Conservation (phyloP, 2,888 invertebrate genomes). For the Nomada lathburiana region DNA sequence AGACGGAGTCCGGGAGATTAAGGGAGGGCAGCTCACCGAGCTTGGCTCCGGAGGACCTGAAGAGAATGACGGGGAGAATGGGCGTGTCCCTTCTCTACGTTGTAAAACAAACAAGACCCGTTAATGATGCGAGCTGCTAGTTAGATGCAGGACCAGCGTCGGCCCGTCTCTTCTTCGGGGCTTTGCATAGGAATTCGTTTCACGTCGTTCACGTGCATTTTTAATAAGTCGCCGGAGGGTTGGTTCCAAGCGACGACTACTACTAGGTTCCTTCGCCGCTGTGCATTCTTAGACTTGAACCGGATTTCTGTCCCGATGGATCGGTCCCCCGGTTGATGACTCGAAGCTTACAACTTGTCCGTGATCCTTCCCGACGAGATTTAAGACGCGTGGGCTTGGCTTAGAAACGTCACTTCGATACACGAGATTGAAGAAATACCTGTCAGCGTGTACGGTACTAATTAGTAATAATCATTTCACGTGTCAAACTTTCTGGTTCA, state of each 20-base stretch:
- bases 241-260: conserved; percentile 42
- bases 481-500: too few relatives aligned
- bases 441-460: too few relatives aligned
- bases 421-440: too few relatives aligned
- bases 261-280: conserved; percentile 33
- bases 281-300: conserved; percentile 50
- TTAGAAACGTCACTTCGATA: too few relatives aligned
- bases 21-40: conserved; percentile 56
- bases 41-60: conserved; percentile 58
- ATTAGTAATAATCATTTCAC: too few relatives aligned
- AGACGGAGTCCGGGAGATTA: conserved; percentile 57
- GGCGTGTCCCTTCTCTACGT: conserved; percentile 76
- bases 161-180: conserved; percentile 27
- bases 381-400: neutral
- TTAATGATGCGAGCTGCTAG: conserved; percentile 77
- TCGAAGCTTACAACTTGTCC: neutral
- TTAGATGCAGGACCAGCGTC: conserved; percentile 62
- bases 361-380: conserved; percentile 2
- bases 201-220: conserved; percentile 76
- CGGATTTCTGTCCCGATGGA: conserved; percentile 23
- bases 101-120: conserved; percentile 78
- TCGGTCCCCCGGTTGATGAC: conserved; percentile 1
- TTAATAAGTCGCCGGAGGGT: conserved; percentile 67
- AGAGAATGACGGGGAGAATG: conserved; percentile 69
- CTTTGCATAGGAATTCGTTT: conserved; percentile 80